Percentiles rank a stretch among this genome's conserved stretches.
These are phyloP conservation scores for Castor canadensis DNA, from an alignment of 2,113 vertebrate species.

Conservation along the genomic window DNA sequence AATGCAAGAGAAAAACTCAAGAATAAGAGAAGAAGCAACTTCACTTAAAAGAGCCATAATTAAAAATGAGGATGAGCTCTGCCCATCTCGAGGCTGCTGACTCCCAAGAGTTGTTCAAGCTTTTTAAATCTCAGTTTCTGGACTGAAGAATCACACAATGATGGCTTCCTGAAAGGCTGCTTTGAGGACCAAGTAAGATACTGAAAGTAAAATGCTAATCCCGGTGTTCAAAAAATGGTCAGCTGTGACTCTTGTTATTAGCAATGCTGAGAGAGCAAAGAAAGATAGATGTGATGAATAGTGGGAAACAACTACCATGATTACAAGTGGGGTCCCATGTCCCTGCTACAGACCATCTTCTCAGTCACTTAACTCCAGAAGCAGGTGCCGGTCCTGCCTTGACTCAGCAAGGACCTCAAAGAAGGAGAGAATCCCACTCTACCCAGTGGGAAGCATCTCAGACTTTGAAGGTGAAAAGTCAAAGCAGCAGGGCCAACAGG, in stretches of 20 bases:
- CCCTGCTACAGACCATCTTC: neutral
- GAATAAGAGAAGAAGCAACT: rapidly evolving
- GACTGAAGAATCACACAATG: neutral
- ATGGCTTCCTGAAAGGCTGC: neutral
- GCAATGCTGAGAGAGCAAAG: neutral
- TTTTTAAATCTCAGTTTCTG: neutral
- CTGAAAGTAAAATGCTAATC: neutral
- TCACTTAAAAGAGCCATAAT: neutral
- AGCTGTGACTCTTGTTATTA: neutral
- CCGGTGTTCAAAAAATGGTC: neutral
- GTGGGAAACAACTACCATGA: neutral
- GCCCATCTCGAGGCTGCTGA: neutral
- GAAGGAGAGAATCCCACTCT: neutral
- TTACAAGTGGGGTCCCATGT: neutral
- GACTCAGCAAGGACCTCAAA: neutral
- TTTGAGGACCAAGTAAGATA: neutral
- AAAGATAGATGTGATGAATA: neutral
- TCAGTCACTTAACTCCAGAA: neutral
- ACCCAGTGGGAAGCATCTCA: neutral
- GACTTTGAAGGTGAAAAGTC: neutral
- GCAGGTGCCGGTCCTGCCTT: neutral
- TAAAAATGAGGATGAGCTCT: neutral
- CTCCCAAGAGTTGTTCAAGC: neutral
- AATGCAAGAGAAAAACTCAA: neutral
- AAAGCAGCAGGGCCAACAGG: neutral